Evolutionary conservation across 2,888 invertebrate species (phyloP).

Genomic region (Branchipolynoe longqiensis): DNA sequence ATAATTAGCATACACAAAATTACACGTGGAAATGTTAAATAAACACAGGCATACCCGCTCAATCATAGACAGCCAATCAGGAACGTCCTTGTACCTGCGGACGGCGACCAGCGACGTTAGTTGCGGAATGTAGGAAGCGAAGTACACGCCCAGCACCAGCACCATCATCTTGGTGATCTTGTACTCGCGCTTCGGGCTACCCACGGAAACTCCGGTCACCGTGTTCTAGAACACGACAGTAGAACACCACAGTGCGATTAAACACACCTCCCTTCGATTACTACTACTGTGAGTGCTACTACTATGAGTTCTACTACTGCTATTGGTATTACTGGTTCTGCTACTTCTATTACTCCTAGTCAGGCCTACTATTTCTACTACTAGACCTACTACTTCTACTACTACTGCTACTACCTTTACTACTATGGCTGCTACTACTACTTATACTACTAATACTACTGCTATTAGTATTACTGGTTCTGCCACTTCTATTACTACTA

Average conservation of each 20-base stretch:
- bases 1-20: not conserved
- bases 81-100: not conserved
- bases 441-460: not conserved
- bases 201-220: not conserved
- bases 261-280: no score
- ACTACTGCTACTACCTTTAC: not conserved
- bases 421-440: not conserved
- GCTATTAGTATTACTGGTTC: not conserved
- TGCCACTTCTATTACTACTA: not conserved
- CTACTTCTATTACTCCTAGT: not conserved
- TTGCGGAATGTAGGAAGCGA: not conserved
- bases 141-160: not conserved
- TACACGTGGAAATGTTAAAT: not conserved
- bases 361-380: not conserved
- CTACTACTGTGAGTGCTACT: not conserved
- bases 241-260: no score
- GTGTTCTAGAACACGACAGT: not conserved
- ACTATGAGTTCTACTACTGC: not conserved
- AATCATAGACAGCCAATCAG: not conserved
- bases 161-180: conserved; percentile 18
- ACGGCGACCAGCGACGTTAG: not conserved
- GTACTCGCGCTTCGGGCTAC: not conserved
- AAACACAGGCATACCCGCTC: not conserved
- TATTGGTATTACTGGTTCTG: not conserved
- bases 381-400: not conserved